Conservation (phyloP, 2,797 vertebrate species). For the Parauchenoglanis ngamensis region DNA sequence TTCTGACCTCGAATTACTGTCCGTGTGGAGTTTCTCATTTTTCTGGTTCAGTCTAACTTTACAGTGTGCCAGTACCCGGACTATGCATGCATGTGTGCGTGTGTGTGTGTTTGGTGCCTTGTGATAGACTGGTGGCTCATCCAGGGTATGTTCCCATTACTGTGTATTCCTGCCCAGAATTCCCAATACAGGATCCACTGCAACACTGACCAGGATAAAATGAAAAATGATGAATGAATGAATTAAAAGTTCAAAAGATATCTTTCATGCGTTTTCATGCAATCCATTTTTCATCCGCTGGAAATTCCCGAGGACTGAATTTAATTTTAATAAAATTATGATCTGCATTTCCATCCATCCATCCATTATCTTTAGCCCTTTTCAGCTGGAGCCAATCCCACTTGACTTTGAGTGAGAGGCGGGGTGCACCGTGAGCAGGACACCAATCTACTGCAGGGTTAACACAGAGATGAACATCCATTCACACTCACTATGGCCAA, state of each 20-base stretch:
- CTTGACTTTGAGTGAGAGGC: too few species aligned
- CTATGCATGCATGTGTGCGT: neutral
- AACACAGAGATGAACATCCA: too few species aligned
- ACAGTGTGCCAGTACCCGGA: neutral
- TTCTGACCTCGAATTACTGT: conserved; percentile 10
- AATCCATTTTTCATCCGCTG: neutral
- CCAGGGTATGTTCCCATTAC: neutral
- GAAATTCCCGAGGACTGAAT: neutral
- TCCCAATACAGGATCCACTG: neutral
- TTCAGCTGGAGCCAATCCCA: too few species aligned
- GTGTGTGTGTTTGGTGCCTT: neutral
- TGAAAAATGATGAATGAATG: neutral
- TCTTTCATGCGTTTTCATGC: neutral
- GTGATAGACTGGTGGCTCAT: neutral
- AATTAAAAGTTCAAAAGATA: neutral
- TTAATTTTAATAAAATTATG: neutral
- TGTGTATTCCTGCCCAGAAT: neutral
- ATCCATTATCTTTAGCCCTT: too few species aligned
- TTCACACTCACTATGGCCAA: neutral
- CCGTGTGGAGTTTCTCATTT: neutral
- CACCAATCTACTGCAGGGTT: too few species aligned
- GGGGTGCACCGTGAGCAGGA: too few species aligned
- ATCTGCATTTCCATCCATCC: neutral
- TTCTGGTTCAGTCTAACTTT: neutral
- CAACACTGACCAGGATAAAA: neutral